Evolutionary conservation across 2,888 invertebrate species (phyloP).

Genomic region (Arge pagana): DNA sequence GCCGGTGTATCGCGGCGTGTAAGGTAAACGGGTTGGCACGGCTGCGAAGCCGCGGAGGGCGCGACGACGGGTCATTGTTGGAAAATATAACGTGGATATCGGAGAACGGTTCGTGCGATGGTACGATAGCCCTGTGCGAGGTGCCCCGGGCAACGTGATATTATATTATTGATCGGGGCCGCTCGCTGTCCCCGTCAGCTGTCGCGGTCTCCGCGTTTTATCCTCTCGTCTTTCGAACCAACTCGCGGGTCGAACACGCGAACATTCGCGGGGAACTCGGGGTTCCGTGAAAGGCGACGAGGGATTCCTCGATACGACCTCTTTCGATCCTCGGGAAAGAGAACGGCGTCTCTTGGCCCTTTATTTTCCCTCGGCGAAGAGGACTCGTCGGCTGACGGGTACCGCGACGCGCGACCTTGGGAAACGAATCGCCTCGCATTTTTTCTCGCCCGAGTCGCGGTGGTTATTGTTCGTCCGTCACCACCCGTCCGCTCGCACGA

Average conservation of each 20-base stretch:
- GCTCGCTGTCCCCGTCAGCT: slow-evolving; percentile 47
- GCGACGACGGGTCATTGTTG: too few relatives aligned
- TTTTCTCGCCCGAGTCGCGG: too few relatives aligned
- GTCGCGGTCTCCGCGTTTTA: slow-evolving; percentile 45
- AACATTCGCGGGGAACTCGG: slow-evolving; percentile 3
- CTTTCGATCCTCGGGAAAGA: too few relatives aligned
- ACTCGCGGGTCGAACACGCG: too few relatives aligned
- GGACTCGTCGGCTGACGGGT: too few relatives aligned
- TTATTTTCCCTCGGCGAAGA: too few relatives aligned
- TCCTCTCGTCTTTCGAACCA: slow-evolving; percentile 34
- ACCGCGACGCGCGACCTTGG: too few relatives aligned
- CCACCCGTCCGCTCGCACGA: slow-evolving; percentile 20
- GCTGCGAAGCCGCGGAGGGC: too few relatives aligned
- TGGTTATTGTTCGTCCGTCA: slow-evolving; percentile 25
- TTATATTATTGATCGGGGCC: slow-evolving; percentile 53
- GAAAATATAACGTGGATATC: slow-evolving; percentile 17
- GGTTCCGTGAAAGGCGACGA: slow-evolving; percentile 15
- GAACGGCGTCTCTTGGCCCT: too few relatives aligned
- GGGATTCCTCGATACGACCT: slow-evolving; percentile 29
- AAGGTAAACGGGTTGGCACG: too few relatives aligned
- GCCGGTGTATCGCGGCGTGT: too few relatives aligned
- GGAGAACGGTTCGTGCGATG: slow-evolving; percentile 41
- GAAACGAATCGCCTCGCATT: too few relatives aligned
- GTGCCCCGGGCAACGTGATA: slow-evolving; percentile 48
- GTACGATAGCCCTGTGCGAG: slow-evolving; percentile 45